Evolutionary conservation across 2,113 vertebrate species (phyloP).

Genomic region (Rhadina sibilatrix): DNA sequence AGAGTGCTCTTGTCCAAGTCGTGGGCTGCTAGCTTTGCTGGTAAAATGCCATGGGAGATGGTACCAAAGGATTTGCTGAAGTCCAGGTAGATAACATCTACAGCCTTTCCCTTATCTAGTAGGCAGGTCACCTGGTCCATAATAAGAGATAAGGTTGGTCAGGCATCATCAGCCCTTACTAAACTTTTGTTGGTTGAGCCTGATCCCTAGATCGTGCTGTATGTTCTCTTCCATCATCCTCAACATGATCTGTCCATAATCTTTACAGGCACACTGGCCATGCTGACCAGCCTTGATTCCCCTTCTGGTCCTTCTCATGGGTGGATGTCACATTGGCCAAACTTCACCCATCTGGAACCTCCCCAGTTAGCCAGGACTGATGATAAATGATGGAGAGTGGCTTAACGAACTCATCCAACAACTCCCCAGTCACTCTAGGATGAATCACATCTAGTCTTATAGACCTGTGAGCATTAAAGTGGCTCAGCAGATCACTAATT

Average conservation of each 20-base stretch:
- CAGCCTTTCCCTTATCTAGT: neutral
- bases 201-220: neutral
- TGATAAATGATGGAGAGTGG: neutral
- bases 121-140: neutral
- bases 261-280: neutral
- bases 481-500: neutral
- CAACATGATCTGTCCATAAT: neutral
- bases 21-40: rapidly evolving
- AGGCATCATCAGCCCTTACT: too few relatives aligned
- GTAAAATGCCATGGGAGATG: rapidly evolving
- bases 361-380: neutral
- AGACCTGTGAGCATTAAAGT: neutral
- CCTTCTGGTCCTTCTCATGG: neutral
- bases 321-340: neutral
- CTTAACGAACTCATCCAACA: neutral
- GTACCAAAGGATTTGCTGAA: neutral
- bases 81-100: neutral
- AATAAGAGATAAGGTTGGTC: neutral
- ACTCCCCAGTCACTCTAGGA: neutral
- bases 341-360: too few relatives aligned
- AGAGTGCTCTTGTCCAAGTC: neutral
- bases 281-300: neutral
- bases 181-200: neutral
- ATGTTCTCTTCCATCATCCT: too few relatives aligned
- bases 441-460: neutral